phyloP scores from a whole-genome alignment of 2,797 vertebrate genomes.

The Hemitrygon akajei region DNA sequence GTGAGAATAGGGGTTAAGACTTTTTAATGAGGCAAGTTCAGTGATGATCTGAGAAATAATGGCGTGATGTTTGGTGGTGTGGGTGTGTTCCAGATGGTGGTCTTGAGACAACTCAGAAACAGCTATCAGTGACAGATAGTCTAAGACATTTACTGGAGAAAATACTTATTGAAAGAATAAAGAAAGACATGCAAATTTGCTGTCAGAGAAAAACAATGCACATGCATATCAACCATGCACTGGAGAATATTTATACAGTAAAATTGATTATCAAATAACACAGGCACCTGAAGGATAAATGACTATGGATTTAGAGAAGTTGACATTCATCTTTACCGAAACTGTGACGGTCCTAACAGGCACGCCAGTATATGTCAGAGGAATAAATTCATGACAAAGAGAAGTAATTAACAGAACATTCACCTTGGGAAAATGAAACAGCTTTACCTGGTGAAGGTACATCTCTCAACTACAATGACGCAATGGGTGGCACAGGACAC shows the following conservation, averaged over 20 bases:
- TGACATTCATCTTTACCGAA: not conserved
- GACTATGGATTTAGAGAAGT: too few species aligned
- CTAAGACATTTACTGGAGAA: not conserved
- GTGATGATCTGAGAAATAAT: not conserved
- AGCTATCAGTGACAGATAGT: not conserved
- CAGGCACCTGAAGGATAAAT: not conserved
- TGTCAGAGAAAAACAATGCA: not conserved
- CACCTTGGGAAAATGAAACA: not conserved
- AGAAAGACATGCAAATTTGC: not conserved
- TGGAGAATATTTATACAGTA: not conserved
- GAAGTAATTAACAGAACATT: not conserved
- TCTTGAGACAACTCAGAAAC: not conserved
- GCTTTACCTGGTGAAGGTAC: constrained; percentile 8
- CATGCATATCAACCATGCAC: not conserved
- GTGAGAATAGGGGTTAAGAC: not conserved
- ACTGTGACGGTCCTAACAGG: not conserved
- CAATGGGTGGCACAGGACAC: not conserved
- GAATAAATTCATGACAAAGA: constrained; percentile 18
- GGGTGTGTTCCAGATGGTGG: not conserved
- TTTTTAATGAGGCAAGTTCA: not conserved
- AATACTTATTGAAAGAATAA: constrained; percentile 5
- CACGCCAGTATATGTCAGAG: not conserved
- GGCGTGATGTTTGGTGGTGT: not conserved
- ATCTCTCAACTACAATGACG: not conserved
- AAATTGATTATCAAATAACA: constrained; percentile 5